Conservation (phyloP, 2,888 invertebrate species). For the Mermis nigrescens region DNA sequence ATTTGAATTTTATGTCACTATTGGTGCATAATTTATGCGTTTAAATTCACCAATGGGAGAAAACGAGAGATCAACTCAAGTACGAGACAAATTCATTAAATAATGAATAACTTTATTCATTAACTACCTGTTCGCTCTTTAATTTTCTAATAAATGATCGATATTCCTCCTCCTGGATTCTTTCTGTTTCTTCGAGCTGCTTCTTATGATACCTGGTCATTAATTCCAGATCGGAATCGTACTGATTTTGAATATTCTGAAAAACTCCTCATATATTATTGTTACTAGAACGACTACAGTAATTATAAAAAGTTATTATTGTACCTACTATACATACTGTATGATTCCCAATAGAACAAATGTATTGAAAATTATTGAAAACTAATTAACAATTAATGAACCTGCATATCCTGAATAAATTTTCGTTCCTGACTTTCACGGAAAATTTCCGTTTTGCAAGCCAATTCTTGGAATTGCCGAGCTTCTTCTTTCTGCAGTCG, state of each 20-base stretch:
- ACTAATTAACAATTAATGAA: conserved; percentile 14
- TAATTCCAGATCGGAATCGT: conserved; percentile 75
- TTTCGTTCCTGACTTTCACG: conserved; percentile 81
- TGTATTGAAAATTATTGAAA: no score
- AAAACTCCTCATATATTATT: no score
- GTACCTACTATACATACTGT: no score
- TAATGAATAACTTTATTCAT: no score
- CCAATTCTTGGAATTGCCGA: conserved; percentile 88
- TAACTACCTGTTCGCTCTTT: conserved; percentile 59
- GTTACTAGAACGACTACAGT: no score
- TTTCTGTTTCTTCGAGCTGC: conserved; percentile 76
- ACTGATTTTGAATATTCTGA: conserved; percentile 32
- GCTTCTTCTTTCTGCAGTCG: conserved; percentile 94
- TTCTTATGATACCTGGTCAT: conserved; percentile 69
- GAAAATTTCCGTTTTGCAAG: conserved; percentile 60
- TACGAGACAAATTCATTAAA: no score
- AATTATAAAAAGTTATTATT: no score
- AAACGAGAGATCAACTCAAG: no score
- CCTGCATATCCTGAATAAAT: conserved; percentile 63
- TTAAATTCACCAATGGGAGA: no score
- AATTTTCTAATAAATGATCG: conserved; percentile 68
- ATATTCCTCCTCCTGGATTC: conserved; percentile 69
- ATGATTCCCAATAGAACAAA: no score
- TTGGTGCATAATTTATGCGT: no score
- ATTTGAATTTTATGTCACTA: no score